These are phyloP conservation scores for Escarpia spicata DNA, from an alignment of 2,888 invertebrate species.

Conservation along the genomic window DNA sequence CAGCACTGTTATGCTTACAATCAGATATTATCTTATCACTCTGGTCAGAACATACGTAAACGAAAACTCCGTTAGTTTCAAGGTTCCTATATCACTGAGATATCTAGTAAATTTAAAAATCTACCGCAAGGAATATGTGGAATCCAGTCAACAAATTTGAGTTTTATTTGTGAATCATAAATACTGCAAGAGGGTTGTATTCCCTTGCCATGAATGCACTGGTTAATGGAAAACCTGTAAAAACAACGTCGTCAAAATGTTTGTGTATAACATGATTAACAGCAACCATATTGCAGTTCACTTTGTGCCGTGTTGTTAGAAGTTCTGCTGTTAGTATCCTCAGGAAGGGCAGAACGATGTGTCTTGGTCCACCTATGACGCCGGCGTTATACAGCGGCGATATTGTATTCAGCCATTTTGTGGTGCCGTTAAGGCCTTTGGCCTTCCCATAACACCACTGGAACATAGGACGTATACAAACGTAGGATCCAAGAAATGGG, in stretches of 20 bases:
- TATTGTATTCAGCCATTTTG: background rate
- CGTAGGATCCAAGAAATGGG: background rate
- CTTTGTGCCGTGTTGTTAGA: background rate
- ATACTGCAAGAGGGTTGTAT: background rate
- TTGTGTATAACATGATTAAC: conserved; percentile 21
- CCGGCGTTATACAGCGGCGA: background rate
- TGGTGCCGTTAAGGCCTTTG: too few species aligned
- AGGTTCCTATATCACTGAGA: too few species aligned
- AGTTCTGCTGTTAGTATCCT: background rate
- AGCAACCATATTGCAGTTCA: conserved; percentile 18
- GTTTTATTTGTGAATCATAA: background rate
- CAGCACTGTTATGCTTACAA: too few species aligned
- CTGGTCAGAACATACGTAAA: too few species aligned
- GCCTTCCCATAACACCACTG: background rate
- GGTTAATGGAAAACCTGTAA: background rate
- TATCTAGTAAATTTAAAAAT: too few species aligned
- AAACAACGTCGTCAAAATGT: background rate
- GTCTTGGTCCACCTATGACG: background rate
- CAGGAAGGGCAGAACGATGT: conserved; percentile 13
- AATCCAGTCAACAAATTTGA: too few species aligned
- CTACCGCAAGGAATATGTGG: too few species aligned
- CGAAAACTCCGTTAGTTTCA: too few species aligned
- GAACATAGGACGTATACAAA: background rate
- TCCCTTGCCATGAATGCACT: background rate
- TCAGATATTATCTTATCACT: too few species aligned